Evolutionary conservation across 2,888 invertebrate genomes (phyloP), one percentile per base, ranked within the genome.

Genomic region (Dorcus parallelipipedus): DNA sequence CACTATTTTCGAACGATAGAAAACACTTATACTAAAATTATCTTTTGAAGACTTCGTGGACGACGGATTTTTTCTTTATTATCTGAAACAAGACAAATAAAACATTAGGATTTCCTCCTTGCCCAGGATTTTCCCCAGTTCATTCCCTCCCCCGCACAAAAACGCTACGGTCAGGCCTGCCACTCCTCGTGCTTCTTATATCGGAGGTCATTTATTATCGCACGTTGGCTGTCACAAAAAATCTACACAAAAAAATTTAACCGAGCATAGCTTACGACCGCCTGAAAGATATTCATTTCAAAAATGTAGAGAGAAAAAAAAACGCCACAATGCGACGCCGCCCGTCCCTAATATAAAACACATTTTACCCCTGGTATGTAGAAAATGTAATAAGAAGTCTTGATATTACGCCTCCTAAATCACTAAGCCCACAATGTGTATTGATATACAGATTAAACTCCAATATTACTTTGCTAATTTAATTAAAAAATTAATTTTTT

Each of bases 11-110:
- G 20, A 20, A 20, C 20, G 20, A 20, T 20, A 39, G 40, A 49
- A 9, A 49, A 53, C 43, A 54, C 52, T 56, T 58, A 59, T 45
- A 43, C 56, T 49, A 59, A 49, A 49, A 61, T 55, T 52, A 52
- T 56, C 33, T 48, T 55, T 57, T 64, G 64, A 64, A 66, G 66
- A 66, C 65, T 61, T 61, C 62, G 41, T 66, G 64, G 66, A 66
- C 66, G 66, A 66, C 66, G 64, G 56, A 59, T 52, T 60, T 60
- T 54, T 52, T 50, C 54, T 41, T 62, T 63, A 62, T 64, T 64
- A 66, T 66, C 66, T 66, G 66, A 53, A 65, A 65, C 63, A 63
- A 59, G 56, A 48, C 51, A 52, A 55, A 45, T 7, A 6, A 7
- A 33, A 33, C 5, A 33, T 33, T 7, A 33, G 26, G 26, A 33